Base-by-base conservation (phyloP, 2,888 invertebrate species). In the Cephus runcator region DNA sequence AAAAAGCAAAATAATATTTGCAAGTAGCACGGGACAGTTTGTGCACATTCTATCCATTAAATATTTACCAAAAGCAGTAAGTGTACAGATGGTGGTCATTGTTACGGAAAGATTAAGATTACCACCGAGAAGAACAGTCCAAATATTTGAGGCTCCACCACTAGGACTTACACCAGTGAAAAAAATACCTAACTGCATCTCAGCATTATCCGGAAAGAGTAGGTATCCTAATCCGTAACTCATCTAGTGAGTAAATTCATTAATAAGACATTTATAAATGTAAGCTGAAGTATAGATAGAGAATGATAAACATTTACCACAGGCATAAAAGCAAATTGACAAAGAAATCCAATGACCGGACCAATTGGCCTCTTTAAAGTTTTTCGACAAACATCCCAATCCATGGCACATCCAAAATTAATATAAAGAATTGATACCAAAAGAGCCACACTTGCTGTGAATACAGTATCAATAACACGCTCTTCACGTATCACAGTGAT, bases 71-170 rank as follows among this genome's bases (percentile, higher is more conserved):
- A 99, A 96, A 0, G 98, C 96, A 0, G 96, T 95, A 9, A 98
- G 91, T 3, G 98, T 98, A 80, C 97, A 96, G 77, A 98, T 93
- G 12, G 98, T 95, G 0, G 99, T 99, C 98, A 99, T 98, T 30
- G 99, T 96, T 75, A 99, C 95, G 0, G 98, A 98, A 69, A 99
- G 93, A 90, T 98, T 96, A 9, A 99, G 94, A 92, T 99, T 99
- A 9, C 98, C 99, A 4, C 96, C 96, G 3, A 99, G 93, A 30
- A 99, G 94, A 82, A 97, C 95, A 0, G 98, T 96, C 98, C 98
- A 99, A 86, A 98, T 97, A 92, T 99, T 99, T 75, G 98, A 98
- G 34, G 98, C 98, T 0, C 98, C 99, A 0, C 99, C 98, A n/a
- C 96, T 97, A 0, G 98, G 98, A 4, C 97, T 95, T 33, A 97